These are phyloP conservation scores for Exephanes ischioxanthus DNA, from an alignment of 2,888 invertebrate species.

Conservation along the genomic window DNA sequence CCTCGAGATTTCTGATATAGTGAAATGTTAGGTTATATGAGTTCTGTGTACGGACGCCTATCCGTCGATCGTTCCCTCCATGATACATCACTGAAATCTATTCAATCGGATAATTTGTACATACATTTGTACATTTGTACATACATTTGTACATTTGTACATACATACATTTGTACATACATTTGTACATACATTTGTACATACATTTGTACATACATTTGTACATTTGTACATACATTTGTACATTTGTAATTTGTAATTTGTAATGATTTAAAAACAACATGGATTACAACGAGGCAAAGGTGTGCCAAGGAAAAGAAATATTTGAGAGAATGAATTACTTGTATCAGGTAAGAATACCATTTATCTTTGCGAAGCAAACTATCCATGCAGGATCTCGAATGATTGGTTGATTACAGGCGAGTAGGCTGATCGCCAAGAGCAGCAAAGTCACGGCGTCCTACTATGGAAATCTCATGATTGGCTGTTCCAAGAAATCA, in stretches of 20 bases:
- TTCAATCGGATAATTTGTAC: background rate
- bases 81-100: background rate
- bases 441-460: constrained; percentile 85
- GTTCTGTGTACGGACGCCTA: background rate
- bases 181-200: too few relatives aligned
- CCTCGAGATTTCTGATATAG: background rate
- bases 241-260: too few relatives aligned
- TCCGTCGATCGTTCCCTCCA: too few relatives aligned
- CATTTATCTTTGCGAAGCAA: constrained; percentile 9
- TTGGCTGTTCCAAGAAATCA: constrained; percentile 87
- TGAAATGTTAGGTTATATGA: background rate
- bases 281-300: constrained; percentile 75
- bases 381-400: constrained; percentile 11
- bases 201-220: too few relatives aligned
- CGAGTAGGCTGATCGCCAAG: constrained; percentile 86
- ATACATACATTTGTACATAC: too few relatives aligned
- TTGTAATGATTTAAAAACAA: background rate
- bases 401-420: constrained; percentile 82
- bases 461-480: constrained; percentile 87
- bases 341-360: constrained; percentile 87
- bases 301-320: constrained; percentile 89
- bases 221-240: too few relatives aligned
- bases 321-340: constrained; percentile 90
- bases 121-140: too few relatives aligned
- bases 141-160: too few relatives aligned